Percentiles rank a stretch among this genome's conserved stretches.
Conservation (phyloP, 2,888 invertebrate genomes). For the Onthophagus sagittarius region DNA sequence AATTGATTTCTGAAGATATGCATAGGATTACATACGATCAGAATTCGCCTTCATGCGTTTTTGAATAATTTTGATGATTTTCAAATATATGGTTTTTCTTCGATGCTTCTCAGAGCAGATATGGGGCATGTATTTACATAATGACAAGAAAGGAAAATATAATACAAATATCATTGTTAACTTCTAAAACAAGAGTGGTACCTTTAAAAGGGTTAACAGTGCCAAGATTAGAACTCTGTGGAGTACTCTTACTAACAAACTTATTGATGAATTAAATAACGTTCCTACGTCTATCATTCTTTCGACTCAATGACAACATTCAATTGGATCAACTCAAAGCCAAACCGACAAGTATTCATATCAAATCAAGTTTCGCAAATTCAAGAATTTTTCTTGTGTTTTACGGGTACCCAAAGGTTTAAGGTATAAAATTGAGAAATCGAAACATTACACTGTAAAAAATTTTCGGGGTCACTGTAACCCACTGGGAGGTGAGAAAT, state of each 20-base stretch:
- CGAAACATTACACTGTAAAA: too few relatives aligned
- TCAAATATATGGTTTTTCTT: conserved; percentile 31
- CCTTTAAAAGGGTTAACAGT: conserved; percentile 15
- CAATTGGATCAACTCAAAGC: conserved; percentile 24
- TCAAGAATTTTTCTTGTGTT: too few relatives aligned
- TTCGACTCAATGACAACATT: conserved; percentile 30
- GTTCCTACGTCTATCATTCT: conserved; percentile 10
- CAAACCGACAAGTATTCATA: conserved; percentile 31
- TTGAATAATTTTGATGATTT: neutral
- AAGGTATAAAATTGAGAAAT: too few relatives aligned
- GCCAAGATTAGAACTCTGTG: conserved; percentile 24
- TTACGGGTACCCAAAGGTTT: too few relatives aligned
- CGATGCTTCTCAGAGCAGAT: conserved; percentile 30
- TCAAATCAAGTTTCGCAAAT: conserved; percentile 37
- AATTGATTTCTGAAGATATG: too few relatives aligned
- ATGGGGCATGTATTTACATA: conserved; percentile 32
- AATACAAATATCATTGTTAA: conserved; percentile 3
- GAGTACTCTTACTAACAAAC: conserved; percentile 21
- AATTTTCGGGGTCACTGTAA: too few relatives aligned
- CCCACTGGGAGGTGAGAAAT: too few relatives aligned
- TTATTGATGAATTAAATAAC: conserved; percentile 15
- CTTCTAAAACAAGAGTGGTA: conserved; percentile 22
- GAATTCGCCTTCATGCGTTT: neutral
- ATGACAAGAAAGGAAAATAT: neutral
- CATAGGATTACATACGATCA: neutral